These are phyloP conservation scores for Anas flavirostris DNA, from an alignment of 2,797 vertebrate genomes.

Conservation along the genomic window DNA sequence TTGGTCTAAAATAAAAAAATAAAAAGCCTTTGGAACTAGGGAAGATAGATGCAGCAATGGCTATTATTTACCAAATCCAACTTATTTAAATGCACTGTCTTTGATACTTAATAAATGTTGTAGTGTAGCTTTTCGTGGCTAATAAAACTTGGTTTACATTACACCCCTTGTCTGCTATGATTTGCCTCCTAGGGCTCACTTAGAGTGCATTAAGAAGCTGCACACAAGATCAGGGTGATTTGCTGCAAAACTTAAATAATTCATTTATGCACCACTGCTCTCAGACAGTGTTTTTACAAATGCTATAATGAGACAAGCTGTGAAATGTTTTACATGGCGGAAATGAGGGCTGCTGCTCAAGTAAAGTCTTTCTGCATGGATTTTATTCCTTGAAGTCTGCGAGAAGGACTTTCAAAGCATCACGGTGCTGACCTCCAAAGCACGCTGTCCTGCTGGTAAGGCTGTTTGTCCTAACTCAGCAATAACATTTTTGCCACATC, in stretches of 20 bases:
- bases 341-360: constrained; percentile 56
- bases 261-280: constrained; percentile 89
- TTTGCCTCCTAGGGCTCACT: constrained; percentile 88
- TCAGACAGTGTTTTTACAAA: constrained; percentile 91
- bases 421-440: neutral
- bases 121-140: constrained; percentile 78
- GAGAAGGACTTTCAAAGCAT: constrained; percentile 66
- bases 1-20: neutral
- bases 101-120: constrained; percentile 87
- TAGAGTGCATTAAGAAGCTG: constrained; percentile 85
- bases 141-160: constrained; percentile 91
- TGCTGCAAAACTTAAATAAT: constrained; percentile 91
- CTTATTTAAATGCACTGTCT: constrained; percentile 78
- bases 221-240: constrained; percentile 81
- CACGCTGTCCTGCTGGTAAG: neutral
- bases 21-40: constrained; percentile 29
- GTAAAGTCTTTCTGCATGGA: constrained; percentile 54
- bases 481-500: neutral
- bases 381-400: constrained; percentile 67
- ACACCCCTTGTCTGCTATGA: constrained; percentile 81
- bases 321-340: constrained; percentile 83
- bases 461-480: neutral
- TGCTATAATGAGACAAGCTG: constrained; percentile 90
- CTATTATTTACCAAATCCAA: constrained; percentile 77
- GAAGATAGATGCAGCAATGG: constrained; percentile 22